phyloP scores from a whole-genome alignment of 1,140 invertebrate genomes.

The Acromyrmex echinatior region DNA sequence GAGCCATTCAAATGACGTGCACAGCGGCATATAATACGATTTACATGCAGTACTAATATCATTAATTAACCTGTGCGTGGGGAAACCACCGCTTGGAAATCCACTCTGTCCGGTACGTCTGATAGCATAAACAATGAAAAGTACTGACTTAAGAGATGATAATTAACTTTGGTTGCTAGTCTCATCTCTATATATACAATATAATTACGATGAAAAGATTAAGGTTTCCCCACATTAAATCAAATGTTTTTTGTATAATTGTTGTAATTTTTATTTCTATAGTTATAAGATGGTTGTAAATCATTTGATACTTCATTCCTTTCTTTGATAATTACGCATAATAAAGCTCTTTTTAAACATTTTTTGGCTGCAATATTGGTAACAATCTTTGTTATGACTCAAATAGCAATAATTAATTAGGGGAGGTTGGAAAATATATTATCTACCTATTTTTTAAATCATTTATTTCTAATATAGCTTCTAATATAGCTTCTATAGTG shows the following conservation, averaged over 20 bases:
- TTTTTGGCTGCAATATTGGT: no score
- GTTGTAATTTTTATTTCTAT: background rate
- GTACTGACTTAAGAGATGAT: slow-evolving; percentile 65
- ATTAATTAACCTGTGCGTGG: slow-evolving; percentile 86
- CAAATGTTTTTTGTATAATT: background rate
- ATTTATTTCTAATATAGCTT: no score
- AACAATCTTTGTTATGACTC: no score
- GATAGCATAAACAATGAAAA: slow-evolving; percentile 73
- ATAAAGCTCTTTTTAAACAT: no score
- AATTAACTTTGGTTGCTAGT: slow-evolving; percentile 31
- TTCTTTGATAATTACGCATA: background rate
- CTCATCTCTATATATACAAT: slow-evolving; percentile 30
- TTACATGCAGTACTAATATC: slow-evolving; percentile 83
- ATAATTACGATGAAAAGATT: background rate
- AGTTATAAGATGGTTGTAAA: background rate
- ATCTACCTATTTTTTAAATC: no score
- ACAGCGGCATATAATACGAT: slow-evolving; percentile 78
- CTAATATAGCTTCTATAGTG: no score
- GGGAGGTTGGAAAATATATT: no score
- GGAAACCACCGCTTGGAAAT: slow-evolving; percentile 82
- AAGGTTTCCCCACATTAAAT: slow-evolving; percentile 16
- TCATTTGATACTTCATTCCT: background rate
- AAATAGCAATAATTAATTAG: no score
- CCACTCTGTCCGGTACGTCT: slow-evolving; percentile 85
- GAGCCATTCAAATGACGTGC: slow-evolving; percentile 76